Conservation (phyloP, 2,113 vertebrate genomes). For the Arenaria interpres region DNA sequence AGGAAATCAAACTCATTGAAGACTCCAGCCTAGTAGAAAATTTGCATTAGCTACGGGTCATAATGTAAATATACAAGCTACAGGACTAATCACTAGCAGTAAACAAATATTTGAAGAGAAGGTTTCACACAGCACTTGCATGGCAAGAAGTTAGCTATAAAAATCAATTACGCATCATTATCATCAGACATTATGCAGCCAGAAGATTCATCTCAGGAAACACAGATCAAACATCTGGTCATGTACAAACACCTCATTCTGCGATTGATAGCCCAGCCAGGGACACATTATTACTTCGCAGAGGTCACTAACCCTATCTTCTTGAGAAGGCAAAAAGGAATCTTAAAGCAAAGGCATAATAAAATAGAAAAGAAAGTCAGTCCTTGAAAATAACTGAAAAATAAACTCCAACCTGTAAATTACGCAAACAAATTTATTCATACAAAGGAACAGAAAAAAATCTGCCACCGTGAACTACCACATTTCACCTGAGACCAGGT, state of each 20-base stretch:
- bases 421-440: not conserved
- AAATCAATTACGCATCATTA: conserved; percentile 34
- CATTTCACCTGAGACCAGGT: not conserved
- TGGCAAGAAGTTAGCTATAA: conserved; percentile 35
- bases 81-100: conserved; percentile 2
- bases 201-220: not conserved
- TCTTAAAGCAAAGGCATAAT: not conserved
- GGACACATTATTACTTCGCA: not conserved
- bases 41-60: not conserved
- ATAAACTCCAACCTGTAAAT: not conserved
- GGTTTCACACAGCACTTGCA: not conserved
- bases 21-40: not conserved
- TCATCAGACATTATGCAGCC: not conserved
- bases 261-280: not conserved
- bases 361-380: not conserved
- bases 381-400: not conserved
- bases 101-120: conserved; percentile 54
- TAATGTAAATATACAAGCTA: not conserved
- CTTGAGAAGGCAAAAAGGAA: not conserved
- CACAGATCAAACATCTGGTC: not conserved
- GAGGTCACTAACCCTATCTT: not conserved
- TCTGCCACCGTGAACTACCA: not conserved
- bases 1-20: not conserved
- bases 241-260: not conserved
- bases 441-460: not conserved